phyloP scores from a whole-genome alignment of 2,888 invertebrate species.

The Danaus chrysippus region DNA sequence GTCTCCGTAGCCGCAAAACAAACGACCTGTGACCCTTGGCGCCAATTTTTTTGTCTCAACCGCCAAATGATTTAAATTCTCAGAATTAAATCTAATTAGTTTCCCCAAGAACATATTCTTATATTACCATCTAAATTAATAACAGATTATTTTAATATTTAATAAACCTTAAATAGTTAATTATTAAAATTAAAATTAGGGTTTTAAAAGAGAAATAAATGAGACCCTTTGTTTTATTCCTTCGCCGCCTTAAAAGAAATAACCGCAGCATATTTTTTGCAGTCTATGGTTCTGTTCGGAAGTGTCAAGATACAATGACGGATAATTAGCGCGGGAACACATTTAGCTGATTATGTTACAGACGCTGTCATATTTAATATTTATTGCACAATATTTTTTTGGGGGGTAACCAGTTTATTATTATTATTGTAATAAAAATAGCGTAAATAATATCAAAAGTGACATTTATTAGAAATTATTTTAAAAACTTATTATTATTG shows the following conservation, averaged over 20 bases:
- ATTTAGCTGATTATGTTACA: constrained; percentile 52
- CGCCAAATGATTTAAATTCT: constrained; percentile 20
- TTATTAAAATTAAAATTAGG: background rate
- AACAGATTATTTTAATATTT: background rate
- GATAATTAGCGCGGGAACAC: constrained; percentile 60
- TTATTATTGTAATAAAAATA: no score
- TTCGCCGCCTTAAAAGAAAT: background rate
- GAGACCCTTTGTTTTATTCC: background rate
- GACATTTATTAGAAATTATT: no score
- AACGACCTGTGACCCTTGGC: constrained; percentile 68
- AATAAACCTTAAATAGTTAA: background rate
- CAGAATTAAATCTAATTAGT: no score
- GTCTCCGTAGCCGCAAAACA: constrained; percentile 36
- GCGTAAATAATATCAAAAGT: no score
- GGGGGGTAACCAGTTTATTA: background rate
- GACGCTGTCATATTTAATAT: constrained; percentile 50
- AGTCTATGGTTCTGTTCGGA: constrained; percentile 4
- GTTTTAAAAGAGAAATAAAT: background rate
- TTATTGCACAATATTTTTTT: constrained; percentile 39
- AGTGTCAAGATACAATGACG: constrained; percentile 60
- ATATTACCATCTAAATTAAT: no score
- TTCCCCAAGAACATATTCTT: no score
- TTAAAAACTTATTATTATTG: no score
- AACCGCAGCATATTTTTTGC: background rate
- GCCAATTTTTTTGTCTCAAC: constrained; percentile 60